Evolutionary conservation across 2,113 vertebrate species (phyloP), one percentile per base, ranked within the genome.

Genomic region (Dinomys branickii): DNA sequence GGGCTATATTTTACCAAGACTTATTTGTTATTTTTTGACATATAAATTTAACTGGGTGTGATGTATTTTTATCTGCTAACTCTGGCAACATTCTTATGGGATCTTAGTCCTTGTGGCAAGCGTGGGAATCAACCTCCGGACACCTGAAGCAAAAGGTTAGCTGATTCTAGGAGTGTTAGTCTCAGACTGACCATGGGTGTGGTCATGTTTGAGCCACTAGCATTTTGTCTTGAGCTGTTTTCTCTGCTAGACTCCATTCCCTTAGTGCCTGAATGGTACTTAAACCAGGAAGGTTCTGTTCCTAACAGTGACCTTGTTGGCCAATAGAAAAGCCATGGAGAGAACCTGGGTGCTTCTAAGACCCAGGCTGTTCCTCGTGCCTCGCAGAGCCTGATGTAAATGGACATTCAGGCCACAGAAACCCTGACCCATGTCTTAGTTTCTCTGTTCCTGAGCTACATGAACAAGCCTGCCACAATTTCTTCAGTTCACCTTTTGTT

Each of bases 401-500:
- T 38, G 17, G 33, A 71, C 17, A 20, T 20, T 19, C 7, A 59
- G 1, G 16, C 3, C 17, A 26, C 30, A 4, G 28, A 24, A 56
- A 50, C 6, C 19, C 13, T 50, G 82, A n/a, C 33, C 4, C 0
- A 0, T 20, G 11, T 24, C n/a, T 90, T 35, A 61, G n/a, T 59
- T 56, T 94, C 41, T 17, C 56, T 24, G 1, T 73, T 90, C 63
- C 52, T 77, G 59, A 92, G 50, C 28, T 54, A 50, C 54, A 47
- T 44, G 50, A 85, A 54, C 12, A 77, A 20, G 7, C 88, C 24
- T 71, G 52, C 38, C n/a, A 44, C 19, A 56, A 1, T 90, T 63
- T 85, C 44, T 83, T 94, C 52, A 71, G n/a, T 86, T 89, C n/a
- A 59, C n/a, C 35, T 30, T 47, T 90, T 65, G 50, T 82, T 82